phyloP scores from a whole-genome alignment of 2,113 vertebrate species.

The Otocyon megalotis region DNA sequence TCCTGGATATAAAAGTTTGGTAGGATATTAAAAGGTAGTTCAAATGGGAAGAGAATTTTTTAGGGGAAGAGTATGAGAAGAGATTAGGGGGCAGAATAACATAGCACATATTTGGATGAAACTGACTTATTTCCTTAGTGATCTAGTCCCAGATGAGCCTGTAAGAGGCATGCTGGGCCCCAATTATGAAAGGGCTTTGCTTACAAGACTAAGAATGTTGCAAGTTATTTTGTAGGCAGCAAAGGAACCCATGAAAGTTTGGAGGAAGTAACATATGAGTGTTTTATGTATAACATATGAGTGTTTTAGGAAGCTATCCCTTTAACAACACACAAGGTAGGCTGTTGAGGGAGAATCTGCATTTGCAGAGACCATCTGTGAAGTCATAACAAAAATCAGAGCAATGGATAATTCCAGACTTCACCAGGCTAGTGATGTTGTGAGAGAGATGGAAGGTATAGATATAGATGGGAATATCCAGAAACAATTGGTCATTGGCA shows the following conservation, averaged over 20 bases:
- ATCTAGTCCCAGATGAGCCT: background rate
- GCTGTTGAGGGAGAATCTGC: background rate
- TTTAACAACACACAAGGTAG: background rate
- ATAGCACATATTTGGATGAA: background rate
- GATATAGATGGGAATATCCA: background rate
- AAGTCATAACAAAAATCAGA: background rate
- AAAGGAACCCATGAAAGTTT: background rate
- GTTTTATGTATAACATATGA: background rate
- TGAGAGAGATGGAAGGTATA: background rate
- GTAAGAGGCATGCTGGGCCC: background rate
- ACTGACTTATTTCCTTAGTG: background rate
- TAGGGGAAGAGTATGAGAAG: background rate
- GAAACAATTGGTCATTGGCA: background rate
- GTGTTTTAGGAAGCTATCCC: background rate
- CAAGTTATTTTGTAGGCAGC: background rate
- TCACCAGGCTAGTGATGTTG: background rate
- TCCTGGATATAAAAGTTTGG: background rate
- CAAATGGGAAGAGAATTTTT: background rate
- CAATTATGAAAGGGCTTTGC: background rate
- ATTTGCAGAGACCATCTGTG: background rate
- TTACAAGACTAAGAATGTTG: slow-evolving; percentile 1
- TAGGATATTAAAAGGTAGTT: background rate
- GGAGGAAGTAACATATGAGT: background rate
- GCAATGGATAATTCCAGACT: background rate
- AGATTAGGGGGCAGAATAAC: background rate